Evolutionary conservation across 2,888 invertebrate genomes (phyloP), one percentile per base, ranked within the genome.

Genomic region (Incurvaria masculella): DNA sequence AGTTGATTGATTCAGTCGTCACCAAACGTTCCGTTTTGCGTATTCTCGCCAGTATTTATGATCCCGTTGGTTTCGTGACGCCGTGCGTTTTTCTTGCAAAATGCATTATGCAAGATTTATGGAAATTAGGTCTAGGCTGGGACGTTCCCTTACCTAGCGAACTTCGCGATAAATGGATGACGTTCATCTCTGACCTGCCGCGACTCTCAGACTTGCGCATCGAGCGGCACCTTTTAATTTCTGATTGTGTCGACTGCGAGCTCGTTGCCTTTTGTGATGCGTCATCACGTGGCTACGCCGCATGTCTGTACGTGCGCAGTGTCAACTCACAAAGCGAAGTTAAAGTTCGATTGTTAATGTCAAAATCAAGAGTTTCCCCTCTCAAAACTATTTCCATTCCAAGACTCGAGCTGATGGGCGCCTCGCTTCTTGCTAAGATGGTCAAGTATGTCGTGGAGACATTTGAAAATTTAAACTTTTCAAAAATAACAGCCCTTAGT

Each of bases 391-490:
- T 45, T 11, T 47, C 50, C 6, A 21, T 55, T n/a, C 52, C 52
- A 8, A 44, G 52, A 8, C 20, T 53, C 10, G 53, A 53, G 26
- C 44, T 53, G 20, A 48, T 48, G 19, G 51, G 47, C 16, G 55
- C 51, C 6, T 27, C 48, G n/a, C 42, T 55, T 26, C 38, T 49
- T 17, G 19, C 53, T n/a, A 47, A 46, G 43, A 45, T 50, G 33
- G 39, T 48, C 5, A 19, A 20, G 11, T 33, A 18, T 10, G 16
- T 44, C 10, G 33, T 21, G 11, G 17, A 41, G 10, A 41, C 4
- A 16, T 41, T 41, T 41, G 17, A 41, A 41, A 21, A 41, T 41
- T 4, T 41, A 14, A 8, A 33, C 33, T 33, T 33, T n/a, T 14
- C 11, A 14, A n/a, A 33, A 33, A 33, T 33, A 33, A 33, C 33